Base-by-base conservation (phyloP, 1,140 invertebrate genomes). In the Drosophila gunungcola region DNA sequence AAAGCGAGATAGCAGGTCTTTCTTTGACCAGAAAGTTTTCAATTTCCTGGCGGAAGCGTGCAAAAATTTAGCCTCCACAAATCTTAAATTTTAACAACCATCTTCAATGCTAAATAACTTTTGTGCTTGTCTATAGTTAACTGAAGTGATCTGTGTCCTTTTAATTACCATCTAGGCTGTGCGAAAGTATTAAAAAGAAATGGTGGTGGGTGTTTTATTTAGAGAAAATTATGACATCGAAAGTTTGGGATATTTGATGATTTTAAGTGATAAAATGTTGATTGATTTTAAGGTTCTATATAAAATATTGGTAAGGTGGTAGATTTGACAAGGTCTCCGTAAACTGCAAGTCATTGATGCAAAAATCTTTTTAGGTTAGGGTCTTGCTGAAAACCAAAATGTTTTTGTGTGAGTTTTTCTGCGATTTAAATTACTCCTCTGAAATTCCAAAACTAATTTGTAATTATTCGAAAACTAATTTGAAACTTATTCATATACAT, bases 1-100 rank as follows among this genome's bases (percentile, higher is more conserved):
- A 46, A 42, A 69, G 25, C 38, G 48, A 54, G 60, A 65, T 25
- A 13, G 16, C 10, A 21, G 12, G 38, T 25, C 1, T 12, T n/a
- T 3, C 3, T 32, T 10, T 36, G 36, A 5, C 4, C 49, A 12
- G 21, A 45, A n/a, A 60, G 9, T 46, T 58, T 49, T 16, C 5
- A 5, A 21, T 10, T 49, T 29, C 6, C 7, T 10, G 3, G n/a
- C n/a, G 4, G 25, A 16, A 61, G 45, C 4, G 13, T 9, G 4
- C n/a, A n/a, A 12, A 1, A 16, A 10, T 39, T 54, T 29, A 4
- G 1, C 9, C 9, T 39, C 3, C 1, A 4, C 0, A n/a, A 61
- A 42, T 25, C 11, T 12, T 16, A 16, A 36, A 16, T 7, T 39
- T 38, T 52, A 3, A 12, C 4, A 29, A 39, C 7, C 54, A 29